A percentile compares a stretch with the other conserved stretches of the same genome.
Conservation (phyloP, 2,888 invertebrate genomes). For the Polietes domitor region DNA sequence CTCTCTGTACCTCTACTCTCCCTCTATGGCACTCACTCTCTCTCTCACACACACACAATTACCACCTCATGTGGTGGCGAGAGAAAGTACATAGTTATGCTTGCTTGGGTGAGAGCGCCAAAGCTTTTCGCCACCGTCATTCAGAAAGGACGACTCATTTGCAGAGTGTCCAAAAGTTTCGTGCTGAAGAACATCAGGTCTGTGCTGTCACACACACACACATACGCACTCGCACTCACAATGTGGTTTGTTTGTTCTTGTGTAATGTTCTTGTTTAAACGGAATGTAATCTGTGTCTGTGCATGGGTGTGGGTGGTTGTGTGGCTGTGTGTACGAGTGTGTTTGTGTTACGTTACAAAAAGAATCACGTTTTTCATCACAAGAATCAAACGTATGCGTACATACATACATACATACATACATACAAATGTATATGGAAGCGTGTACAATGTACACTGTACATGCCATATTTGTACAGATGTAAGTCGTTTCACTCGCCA, state of each 20-base stretch:
- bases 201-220: background rate
- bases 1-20: background rate
- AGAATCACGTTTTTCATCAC: conserved; percentile 53
- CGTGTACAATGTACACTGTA: too few relatives aligned
- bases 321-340: background rate
- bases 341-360: conserved; percentile 36
- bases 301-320: background rate
- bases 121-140: conserved; percentile 61
- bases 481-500: conserved; percentile 3
- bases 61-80: background rate
- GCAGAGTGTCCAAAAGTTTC: conserved; percentile 10
- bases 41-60: background rate
- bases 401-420: background rate
- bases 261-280: conserved; percentile 30
- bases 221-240: background rate
- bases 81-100: background rate
- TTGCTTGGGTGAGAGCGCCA: background rate
- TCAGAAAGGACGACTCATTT: conserved; percentile 24
- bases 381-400: conserved; percentile 30
- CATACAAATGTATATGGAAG: background rate
- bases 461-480: conserved; percentile 18
- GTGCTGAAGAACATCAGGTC: background rate
- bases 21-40: background rate
- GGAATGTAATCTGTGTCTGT: conserved; percentile 24
- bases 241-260: conserved; percentile 41